Base-by-base conservation (phyloP, 2,888 invertebrate species). In the Lithophane socia region DNA sequence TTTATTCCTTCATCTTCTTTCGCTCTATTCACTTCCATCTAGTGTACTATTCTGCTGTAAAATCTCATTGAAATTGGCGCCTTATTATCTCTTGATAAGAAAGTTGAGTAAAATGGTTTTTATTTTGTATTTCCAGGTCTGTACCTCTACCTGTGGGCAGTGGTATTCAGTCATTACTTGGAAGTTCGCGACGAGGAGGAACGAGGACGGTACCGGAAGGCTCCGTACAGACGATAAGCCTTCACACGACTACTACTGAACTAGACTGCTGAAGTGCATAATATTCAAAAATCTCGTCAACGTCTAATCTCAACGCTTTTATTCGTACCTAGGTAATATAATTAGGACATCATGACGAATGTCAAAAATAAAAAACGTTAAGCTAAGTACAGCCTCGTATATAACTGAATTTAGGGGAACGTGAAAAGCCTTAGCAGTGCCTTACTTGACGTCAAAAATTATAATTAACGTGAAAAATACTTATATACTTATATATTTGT, bases 91-190 rank as follows among this genome's bases (percentile, higher is more conserved):
- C 37, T 58, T 42, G 18, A 12, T 42, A n/a, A 42, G 10, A n/a
- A 68, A n/a, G 60, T 10, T 60, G 10, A 60, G 10, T 60, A 18
- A 60, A 68, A 42, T 3, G 1, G 18, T n/a, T 72, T 56, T 21
- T 12, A n/a, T 63, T 60, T 16, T 56, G 5, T 44, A 12, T 64
- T 79, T 97, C 66, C 97, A 98, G 98, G 97, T 86, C 95, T 98
- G 54, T 98, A 98, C 94, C 96, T 98, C 74, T 99, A 98, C 95
- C 97, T 98, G 92, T 98, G 98, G 98, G 97, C 97, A 88, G 98
- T 98, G 72, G 98, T 98, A 71, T 98, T 98, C 97, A 98, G 98
- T 91, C 98, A 98, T 93, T 98, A 98, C 93, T 97, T 98, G 86
- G 97, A 98, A 85, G 97, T 98, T 61, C 97, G 98, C 84, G 98